Percentiles rank a stretch among this genome's conserved stretches.
Conservation (phyloP, 1,140 invertebrate species). For the Trichoplusia ni region DNA sequence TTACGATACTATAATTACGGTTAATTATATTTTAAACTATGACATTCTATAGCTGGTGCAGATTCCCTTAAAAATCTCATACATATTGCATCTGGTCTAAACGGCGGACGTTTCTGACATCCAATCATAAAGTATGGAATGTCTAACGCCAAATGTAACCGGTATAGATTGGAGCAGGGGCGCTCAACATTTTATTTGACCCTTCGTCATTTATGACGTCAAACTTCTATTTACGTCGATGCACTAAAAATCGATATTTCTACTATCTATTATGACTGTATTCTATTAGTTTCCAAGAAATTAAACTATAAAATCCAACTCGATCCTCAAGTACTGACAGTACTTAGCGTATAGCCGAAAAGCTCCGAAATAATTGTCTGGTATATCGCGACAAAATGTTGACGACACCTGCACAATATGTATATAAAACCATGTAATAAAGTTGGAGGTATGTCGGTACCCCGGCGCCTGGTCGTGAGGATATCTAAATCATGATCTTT, state of each 20-base stretch:
- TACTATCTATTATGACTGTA: too few species aligned
- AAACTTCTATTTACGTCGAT: background rate
- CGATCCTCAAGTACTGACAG: too few species aligned
- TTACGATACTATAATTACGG: background rate
- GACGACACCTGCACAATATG: too few species aligned
- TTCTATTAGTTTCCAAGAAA: too few species aligned
- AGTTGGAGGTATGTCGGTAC: background rate
- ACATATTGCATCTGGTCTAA: slow-evolving; percentile 9
- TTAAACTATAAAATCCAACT: too few species aligned
- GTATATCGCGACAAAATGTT: too few species aligned
- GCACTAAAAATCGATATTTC: too few species aligned
- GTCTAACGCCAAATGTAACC: slow-evolving; percentile 8
- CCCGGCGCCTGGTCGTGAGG: background rate
- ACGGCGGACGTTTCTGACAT: slow-evolving; percentile 18
- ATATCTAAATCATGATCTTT: slow-evolving; percentile 5
- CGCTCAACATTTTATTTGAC: background rate
- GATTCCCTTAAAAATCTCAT: background rate
- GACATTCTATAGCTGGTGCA: background rate
- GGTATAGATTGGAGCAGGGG: background rate
- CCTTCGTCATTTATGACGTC: background rate
- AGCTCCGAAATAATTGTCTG: too few species aligned
- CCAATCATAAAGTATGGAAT: slow-evolving; percentile 23
- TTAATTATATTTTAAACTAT: background rate
- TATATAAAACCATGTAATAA: too few species aligned
- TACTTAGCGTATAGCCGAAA: too few species aligned